phyloP scores from a whole-genome alignment of 2,888 invertebrate species.

The Arenicola marina region DNA sequence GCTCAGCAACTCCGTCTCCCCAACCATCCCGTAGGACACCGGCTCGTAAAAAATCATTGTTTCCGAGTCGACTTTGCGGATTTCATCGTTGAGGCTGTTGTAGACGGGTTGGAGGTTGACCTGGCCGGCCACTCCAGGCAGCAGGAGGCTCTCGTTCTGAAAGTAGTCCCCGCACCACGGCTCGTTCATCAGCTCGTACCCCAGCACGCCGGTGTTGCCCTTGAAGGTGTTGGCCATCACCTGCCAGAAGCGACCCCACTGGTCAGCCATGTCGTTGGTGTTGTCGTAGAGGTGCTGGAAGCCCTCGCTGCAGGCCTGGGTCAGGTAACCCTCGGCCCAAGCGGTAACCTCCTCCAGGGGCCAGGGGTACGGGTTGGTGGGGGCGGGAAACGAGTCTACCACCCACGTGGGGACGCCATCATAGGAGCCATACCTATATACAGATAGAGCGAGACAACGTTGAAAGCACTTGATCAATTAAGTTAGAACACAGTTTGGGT shows the following conservation, averaged over 20 bases:
- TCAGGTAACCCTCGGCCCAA: slow-evolving; percentile 38
- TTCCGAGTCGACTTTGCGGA: slow-evolving; percentile 33
- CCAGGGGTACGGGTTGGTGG: slow-evolving; percentile 38
- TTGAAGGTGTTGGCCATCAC: slow-evolving; percentile 33
- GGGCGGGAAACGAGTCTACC: slow-evolving; percentile 36
- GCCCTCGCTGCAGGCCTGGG: slow-evolving; percentile 35
- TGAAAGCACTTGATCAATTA: no score
- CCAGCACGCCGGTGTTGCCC: slow-evolving; percentile 32
- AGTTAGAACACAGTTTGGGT: no score
- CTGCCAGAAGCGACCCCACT: slow-evolving; percentile 39
- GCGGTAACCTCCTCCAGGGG: slow-evolving; percentile 29
- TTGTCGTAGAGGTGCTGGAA: slow-evolving; percentile 43
- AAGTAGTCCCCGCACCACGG: slow-evolving; percentile 40
- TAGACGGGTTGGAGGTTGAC: slow-evolving; percentile 38
- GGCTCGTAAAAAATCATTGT: slow-evolving; percentile 44
- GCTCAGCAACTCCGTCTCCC: slow-evolving; percentile 27
- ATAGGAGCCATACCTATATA: slow-evolving; percentile 28
- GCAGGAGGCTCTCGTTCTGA: slow-evolving; percentile 14
- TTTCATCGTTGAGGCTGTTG: slow-evolving; percentile 32
- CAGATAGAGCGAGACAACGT: no score
- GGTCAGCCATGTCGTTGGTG: slow-evolving; percentile 23
- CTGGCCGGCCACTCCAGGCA: slow-evolving; percentile 40
- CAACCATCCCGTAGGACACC: slow-evolving; percentile 37
- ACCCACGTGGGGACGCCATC: slow-evolving; percentile 43
- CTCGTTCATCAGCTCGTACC: slow-evolving; percentile 43